Percentiles rank a stretch among this genome's conserved stretches.
Conservation (phyloP, 2,113 vertebrate genomes). For the Rousettus leschenaultii region DNA sequence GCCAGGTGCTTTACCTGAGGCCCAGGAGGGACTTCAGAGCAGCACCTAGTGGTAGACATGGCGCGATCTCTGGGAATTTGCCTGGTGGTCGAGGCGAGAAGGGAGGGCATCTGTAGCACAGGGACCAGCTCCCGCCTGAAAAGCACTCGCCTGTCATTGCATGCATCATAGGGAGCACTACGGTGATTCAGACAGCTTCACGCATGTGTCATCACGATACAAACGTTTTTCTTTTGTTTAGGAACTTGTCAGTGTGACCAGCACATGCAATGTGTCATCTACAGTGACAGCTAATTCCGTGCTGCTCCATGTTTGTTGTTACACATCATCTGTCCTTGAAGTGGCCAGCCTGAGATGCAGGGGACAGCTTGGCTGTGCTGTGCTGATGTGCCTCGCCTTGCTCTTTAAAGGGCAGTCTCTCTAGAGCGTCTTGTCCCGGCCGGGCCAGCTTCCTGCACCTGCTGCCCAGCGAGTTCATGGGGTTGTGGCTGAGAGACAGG, state of each 20-base stretch:
- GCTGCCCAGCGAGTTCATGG: background rate
- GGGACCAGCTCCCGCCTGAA: background rate
- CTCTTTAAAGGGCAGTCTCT: background rate
- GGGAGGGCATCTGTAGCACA: background rate
- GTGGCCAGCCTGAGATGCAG: background rate
- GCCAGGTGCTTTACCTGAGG: background rate
- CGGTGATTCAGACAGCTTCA: background rate
- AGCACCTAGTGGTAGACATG: background rate
- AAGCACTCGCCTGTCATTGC: background rate
- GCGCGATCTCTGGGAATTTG: background rate
- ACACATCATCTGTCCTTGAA: background rate
- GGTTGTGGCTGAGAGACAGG: background rate
- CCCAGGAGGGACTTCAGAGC: background rate
- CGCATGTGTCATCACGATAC: background rate
- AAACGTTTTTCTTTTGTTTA: background rate
- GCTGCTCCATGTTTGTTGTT: accelerated
- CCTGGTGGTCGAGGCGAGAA: background rate
- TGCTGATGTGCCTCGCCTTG: background rate
- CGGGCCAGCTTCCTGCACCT: background rate
- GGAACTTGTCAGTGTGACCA: too few species aligned
- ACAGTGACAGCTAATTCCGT: background rate
- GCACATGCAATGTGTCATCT: accelerated
- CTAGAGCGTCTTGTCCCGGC: background rate
- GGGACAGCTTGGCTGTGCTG: background rate
- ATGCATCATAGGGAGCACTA: background rate